A percentile compares a stretch with the other conserved stretches of the same genome.
These are phyloP conservation scores for Siniperca scherzeri DNA, from an alignment of 2,797 vertebrate genomes.

Conservation along the genomic window DNA sequence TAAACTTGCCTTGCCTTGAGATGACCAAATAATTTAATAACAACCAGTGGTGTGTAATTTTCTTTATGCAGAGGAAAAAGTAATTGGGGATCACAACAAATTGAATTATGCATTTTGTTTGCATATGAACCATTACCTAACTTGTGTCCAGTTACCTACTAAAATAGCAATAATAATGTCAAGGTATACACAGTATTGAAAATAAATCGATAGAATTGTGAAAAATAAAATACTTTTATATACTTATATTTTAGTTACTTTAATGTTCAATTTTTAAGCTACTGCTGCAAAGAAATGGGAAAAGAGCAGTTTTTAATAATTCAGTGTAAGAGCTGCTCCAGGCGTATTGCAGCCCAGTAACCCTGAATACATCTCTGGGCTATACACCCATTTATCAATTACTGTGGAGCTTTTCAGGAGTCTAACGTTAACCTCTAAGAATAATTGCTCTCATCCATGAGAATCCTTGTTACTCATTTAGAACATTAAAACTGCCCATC, in stretches of 20 bases:
- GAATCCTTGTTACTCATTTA: slow-evolving; percentile 64
- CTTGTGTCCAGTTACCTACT: neutral
- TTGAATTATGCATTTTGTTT: neutral
- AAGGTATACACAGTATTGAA: neutral
- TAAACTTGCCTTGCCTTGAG: neutral
- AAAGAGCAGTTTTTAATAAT: slow-evolving; percentile 82
- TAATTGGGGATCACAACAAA: neutral
- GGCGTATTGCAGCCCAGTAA: slow-evolving; percentile 80
- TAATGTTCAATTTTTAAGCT: slow-evolving; percentile 57
- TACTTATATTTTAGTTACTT: slow-evolving; percentile 31
- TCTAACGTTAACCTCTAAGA: slow-evolving; percentile 80
- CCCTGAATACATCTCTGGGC: slow-evolving; percentile 79
- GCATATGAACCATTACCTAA: neutral
- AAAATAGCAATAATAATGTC: neutral
- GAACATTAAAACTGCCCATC: slow-evolving; percentile 62
- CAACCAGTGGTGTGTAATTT: neutral
- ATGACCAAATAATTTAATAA: neutral
- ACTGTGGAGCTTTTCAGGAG: slow-evolving; percentile 71
- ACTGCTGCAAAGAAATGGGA: slow-evolving; percentile 64
- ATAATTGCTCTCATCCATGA: slow-evolving; percentile 75
- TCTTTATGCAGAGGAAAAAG: neutral
- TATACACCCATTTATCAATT: slow-evolving; percentile 83
- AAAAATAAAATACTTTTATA: slow-evolving; percentile 16
- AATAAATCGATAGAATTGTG: neutral
- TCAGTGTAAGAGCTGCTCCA: slow-evolving; percentile 77